A percentile compares a stretch with the other conserved stretches of the same genome.
phyloP scores from a whole-genome alignment of 2,113 vertebrate genomes.

The Conger conger region DNA sequence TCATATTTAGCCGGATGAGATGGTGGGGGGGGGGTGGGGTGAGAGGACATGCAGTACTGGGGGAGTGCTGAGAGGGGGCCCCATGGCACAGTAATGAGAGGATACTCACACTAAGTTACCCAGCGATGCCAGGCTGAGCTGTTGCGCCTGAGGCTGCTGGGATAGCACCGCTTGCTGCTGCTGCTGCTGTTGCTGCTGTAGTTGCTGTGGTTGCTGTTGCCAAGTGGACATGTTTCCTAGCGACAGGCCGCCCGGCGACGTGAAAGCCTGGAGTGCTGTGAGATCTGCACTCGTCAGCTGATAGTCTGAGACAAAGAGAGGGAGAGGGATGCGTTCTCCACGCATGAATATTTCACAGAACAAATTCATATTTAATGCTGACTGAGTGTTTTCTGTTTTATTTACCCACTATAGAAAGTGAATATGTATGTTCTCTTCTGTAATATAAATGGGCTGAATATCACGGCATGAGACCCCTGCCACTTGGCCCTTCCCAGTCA shows the following conservation, averaged over 20 bases:
- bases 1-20: background rate
- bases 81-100: background rate
- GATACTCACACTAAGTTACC: slow-evolving; percentile 87
- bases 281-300: slow-evolving; percentile 92
- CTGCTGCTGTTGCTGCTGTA: slow-evolving; percentile 57
- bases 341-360: slow-evolving; percentile 9
- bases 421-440: slow-evolving; percentile 56
- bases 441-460: slow-evolving; percentile 13
- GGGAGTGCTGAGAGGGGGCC: background rate
- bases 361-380: slow-evolving; percentile 6
- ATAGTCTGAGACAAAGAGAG: slow-evolving; percentile 76
- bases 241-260: slow-evolving; percentile 82
- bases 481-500: slow-evolving; percentile 62
- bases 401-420: slow-evolving; percentile 61
- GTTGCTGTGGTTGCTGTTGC: slow-evolving; percentile 83
- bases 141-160: slow-evolving; percentile 68
- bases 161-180: slow-evolving; percentile 57
- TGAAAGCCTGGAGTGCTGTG: slow-evolving; percentile 88
- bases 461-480: background rate
- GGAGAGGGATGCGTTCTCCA: slow-evolving; percentile 30
- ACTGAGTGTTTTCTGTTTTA: slow-evolving; percentile 11
- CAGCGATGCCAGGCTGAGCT: slow-evolving; percentile 86
- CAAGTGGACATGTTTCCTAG: slow-evolving; percentile 88
- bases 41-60: background rate
- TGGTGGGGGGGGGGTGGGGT: background rate